phyloP scores from a whole-genome alignment of 2,113 vertebrate genomes.

The Todiramphus chloris region DNA sequence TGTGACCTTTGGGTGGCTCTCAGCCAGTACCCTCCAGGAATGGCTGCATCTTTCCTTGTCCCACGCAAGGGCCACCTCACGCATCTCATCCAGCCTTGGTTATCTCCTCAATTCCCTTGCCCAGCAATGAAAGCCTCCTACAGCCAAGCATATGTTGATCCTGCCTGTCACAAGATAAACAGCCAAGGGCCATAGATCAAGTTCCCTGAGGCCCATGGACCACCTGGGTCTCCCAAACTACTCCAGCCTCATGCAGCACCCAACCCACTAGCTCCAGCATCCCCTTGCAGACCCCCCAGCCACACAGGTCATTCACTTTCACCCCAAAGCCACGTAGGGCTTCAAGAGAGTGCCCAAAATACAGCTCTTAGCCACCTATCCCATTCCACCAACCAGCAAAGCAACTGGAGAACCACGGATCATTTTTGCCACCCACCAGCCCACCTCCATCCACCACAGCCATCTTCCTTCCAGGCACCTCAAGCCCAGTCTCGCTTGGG shows the following conservation, averaged over 20 bases:
- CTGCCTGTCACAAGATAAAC: not conserved
- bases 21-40: not conserved
- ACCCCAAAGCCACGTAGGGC: not conserved
- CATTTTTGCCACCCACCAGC: not conserved
- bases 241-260: not conserved
- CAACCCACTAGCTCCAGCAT: not conserved
- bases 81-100: rapidly evolving
- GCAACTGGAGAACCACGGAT: not conserved
- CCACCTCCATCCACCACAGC: not conserved
- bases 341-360: not conserved
- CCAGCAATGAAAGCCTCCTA: not conserved
- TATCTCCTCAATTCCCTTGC: not conserved
- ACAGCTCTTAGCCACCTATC: not conserved
- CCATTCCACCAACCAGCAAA: not conserved
- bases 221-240: not conserved
- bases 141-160: not conserved
- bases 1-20: not conserved
- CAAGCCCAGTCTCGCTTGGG: not conserved
- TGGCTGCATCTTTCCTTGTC: not conserved
- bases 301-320: not conserved
- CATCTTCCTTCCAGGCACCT: not conserved
- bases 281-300: not conserved
- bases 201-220: not conserved
- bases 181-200: not conserved
- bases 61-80: not conserved